Evolutionary conservation across 2,797 vertebrate species (phyloP).

Genomic region (Pseudotriccus pelzelni): DNA sequence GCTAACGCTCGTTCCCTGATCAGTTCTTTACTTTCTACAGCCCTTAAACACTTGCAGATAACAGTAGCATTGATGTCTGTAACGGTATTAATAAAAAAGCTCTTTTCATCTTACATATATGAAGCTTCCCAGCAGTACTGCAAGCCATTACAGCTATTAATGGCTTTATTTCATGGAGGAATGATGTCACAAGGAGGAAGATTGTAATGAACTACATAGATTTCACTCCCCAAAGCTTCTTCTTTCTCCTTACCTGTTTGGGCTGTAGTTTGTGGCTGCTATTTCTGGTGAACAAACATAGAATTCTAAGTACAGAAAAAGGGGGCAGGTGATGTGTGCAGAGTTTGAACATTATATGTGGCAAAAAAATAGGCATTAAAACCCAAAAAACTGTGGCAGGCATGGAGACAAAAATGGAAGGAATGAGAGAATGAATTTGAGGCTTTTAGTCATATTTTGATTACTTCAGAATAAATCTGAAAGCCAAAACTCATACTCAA

Average conservation of each 20-base stretch:
- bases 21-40: neutral
- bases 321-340: neutral
- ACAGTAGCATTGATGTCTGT: neutral
- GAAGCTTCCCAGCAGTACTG: conserved; percentile 28
- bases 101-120: neutral
- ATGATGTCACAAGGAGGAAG: neutral
- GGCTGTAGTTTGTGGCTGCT: neutral
- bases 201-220: neutral
- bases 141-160: conserved; percentile 18
- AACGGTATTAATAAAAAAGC: conserved; percentile 6
- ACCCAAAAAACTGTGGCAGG: neutral
- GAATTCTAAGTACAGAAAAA: neutral
- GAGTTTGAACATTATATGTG: neutral
- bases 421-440: neutral
- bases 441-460: neutral
- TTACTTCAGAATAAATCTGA: neutral
- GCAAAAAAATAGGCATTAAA: neutral
- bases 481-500: neutral
- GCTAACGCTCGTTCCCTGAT: neutral
- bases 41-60: conserved; percentile 8
- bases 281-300: neutral
- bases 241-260: neutral
- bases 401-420: neutral
- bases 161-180: neutral
- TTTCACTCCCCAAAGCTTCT: neutral